These are phyloP conservation scores for Rallus crepitans DNA, from an alignment of 2,797 vertebrate genomes.

Conservation along the genomic window DNA sequence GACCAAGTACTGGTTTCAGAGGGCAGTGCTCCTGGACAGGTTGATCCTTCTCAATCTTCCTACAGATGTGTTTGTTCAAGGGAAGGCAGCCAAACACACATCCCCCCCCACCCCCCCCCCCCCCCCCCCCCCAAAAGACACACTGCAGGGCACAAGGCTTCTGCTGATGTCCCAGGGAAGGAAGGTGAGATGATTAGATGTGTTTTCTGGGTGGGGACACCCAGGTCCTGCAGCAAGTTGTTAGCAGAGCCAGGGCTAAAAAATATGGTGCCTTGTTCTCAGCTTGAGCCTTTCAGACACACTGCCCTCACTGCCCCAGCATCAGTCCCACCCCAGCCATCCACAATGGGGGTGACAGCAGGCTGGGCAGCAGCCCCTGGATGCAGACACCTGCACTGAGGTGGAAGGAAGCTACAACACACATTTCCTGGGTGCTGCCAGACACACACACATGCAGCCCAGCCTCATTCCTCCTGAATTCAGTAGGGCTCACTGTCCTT, in stretches of 20 bases:
- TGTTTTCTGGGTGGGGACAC: not conserved
- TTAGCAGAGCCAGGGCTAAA: not conserved
- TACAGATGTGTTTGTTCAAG: not conserved
- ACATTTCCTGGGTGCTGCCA: not conserved
- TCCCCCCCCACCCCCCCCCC: too few species aligned
- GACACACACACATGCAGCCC: not conserved
- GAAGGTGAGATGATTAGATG: not conserved
- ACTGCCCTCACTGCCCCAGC: not conserved
- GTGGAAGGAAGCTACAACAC: not conserved
- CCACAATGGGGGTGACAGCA: not conserved
- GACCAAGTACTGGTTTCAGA: not conserved
- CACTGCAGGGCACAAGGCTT: not conserved
- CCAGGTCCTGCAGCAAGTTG: not conserved
- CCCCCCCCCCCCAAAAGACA: too few species aligned
- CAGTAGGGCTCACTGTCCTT: rapidly evolving
- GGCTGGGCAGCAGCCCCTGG: not conserved
- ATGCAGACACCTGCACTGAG: not conserved
- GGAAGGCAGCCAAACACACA: not conserved
- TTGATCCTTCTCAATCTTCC: not conserved
- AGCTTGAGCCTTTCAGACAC: not conserved
- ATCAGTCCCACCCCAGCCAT: not conserved
- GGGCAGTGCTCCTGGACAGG: not conserved
- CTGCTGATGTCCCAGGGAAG: not conserved
- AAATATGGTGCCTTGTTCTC: not conserved
- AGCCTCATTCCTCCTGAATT: not conserved